Percentiles rank a stretch among this genome's conserved stretches.
Conservation (phyloP, 2,113 vertebrate genomes). For the Microtus richardsoni region DNA sequence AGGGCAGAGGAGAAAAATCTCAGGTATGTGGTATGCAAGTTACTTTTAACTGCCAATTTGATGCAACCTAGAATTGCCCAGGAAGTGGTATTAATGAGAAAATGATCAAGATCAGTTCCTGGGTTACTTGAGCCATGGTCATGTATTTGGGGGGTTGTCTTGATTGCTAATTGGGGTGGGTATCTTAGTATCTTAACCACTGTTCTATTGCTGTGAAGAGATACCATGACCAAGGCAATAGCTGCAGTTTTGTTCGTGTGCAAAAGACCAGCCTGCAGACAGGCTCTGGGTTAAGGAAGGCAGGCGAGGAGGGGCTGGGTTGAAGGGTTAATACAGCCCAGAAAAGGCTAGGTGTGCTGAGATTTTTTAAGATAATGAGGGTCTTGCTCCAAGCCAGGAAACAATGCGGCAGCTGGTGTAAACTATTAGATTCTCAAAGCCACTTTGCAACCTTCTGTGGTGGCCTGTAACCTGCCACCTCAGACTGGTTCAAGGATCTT, state of each 20-base stretch:
- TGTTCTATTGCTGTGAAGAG: neutral
- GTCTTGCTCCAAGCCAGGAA: neutral
- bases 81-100: neutral
- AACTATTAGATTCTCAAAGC: neutral
- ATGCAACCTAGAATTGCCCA: too few species aligned
- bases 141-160: neutral
- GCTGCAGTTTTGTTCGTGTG: neutral
- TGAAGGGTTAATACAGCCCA: neutral
- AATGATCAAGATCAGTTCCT: too few species aligned
- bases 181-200: neutral
- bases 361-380: neutral
- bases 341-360: neutral
- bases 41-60: neutral
- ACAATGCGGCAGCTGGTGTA: rapidly evolving
- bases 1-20: neutral
- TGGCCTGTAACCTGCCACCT: neutral
- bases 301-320: neutral
- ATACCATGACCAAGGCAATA: neutral
- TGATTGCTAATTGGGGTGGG: too few species aligned
- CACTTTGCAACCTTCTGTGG: neutral
- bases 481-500: neutral
- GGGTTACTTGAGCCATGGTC: neutral
- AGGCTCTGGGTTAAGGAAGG: neutral
- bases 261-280: neutral
- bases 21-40: neutral